These are phyloP conservation scores for Athene noctua DNA, from an alignment of 2,113 vertebrate species.

Conservation along the genomic window DNA sequence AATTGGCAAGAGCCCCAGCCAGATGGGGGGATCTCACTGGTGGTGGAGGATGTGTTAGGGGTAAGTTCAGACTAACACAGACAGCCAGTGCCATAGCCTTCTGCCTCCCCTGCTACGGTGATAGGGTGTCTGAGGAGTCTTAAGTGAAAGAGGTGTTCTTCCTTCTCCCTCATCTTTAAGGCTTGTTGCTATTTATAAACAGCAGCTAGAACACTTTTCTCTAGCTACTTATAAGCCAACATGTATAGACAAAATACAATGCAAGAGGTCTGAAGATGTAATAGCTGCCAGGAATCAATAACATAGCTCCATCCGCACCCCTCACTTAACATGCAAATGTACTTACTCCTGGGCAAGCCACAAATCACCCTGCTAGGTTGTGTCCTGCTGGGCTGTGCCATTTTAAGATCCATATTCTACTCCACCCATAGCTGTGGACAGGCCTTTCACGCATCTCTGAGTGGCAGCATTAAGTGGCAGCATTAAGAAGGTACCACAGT, in stretches of 20 bases:
- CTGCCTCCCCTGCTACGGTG: not conserved
- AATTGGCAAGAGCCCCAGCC: not conserved
- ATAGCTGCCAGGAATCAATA: not conserved
- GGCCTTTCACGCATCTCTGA: not conserved
- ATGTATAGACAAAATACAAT: not conserved
- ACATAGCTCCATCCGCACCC: not conserved
- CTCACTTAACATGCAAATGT: not conserved
- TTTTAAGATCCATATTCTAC: not conserved
- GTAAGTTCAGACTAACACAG: not conserved
- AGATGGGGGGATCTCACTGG: not conserved
- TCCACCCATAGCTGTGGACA: not conserved
- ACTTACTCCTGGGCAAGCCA: not conserved
- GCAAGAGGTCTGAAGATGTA: not conserved
- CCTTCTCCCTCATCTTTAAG: not conserved
- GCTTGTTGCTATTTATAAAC: not conserved
- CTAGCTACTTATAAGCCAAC: not conserved
- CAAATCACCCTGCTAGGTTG: not conserved
- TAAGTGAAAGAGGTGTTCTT: not conserved
- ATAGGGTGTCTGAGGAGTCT: not conserved
- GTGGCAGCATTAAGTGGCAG: not conserved
- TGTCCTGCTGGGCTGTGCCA: not conserved
- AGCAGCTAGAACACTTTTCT: not conserved
- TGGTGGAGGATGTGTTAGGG: accelerated
- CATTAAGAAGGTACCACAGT: not conserved
- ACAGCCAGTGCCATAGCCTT: not conserved